A percentile compares a stretch with the other conserved stretches of the same genome.
phyloP scores from a whole-genome alignment of 1,140 invertebrate genomes.

The Drosophila mayri region DNA sequence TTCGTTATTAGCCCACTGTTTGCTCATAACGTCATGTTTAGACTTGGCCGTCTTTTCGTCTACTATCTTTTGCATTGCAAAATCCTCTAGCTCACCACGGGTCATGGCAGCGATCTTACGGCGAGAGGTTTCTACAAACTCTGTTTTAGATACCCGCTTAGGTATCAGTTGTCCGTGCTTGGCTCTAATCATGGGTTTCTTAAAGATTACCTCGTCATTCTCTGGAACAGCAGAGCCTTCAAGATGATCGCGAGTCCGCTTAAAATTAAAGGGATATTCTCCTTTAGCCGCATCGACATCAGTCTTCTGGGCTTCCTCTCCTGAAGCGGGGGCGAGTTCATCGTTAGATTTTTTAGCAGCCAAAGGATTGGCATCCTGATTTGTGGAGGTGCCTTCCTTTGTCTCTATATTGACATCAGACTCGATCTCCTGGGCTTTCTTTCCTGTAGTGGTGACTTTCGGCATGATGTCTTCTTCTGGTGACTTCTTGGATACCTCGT shows the following conservation, averaged over 20 bases:
- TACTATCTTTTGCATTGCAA: conserved; percentile 90
- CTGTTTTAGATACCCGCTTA: background rate
- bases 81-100: conserved; percentile 89
- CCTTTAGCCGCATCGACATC: background rate
- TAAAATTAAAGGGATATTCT: background rate
- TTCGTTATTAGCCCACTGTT: conserved; percentile 87
- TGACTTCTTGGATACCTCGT: background rate
- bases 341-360: background rate
- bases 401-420: background rate
- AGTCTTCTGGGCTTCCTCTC: too few species aligned
- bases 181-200: background rate
- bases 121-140: background rate
- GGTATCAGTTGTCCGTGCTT: background rate
- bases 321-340: background rate
- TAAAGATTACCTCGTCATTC: background rate
- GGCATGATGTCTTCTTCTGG: background rate
- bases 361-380: background rate
- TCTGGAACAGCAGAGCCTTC: background rate
- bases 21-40: conserved; percentile 88
- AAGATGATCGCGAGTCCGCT: background rate
- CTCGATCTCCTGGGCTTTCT: background rate
- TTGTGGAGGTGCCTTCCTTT: background rate
- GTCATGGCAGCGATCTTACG: conserved; percentile 85
- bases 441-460: background rate
- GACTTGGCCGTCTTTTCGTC: conserved; percentile 89